Evolutionary conservation across 2,888 invertebrate genomes (phyloP).

Genomic region (Phania funesta): DNA sequence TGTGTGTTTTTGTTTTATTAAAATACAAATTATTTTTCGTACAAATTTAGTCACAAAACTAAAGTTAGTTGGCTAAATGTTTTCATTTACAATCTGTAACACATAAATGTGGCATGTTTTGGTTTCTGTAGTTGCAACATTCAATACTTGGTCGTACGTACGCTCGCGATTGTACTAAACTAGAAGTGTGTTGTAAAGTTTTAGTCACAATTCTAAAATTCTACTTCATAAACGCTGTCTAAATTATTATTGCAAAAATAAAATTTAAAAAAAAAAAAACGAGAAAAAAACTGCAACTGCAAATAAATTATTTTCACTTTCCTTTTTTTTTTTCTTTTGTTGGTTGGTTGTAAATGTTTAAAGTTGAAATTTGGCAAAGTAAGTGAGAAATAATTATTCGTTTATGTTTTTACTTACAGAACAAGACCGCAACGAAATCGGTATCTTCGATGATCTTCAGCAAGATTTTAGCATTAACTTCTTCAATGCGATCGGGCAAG

Average conservation of each 20-base stretch:
- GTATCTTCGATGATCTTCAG: slow-evolving; percentile 95
- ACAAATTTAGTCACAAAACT: slow-evolving; percentile 76
- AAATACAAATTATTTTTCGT: slow-evolving; percentile 4
- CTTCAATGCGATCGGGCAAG: slow-evolving; percentile 95
- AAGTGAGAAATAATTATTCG: slow-evolving; percentile 41
- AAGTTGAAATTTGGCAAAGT: slow-evolving; percentile 9
- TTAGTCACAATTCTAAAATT: slow-evolving; percentile 70
- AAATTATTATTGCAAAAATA: slow-evolving; percentile 30
- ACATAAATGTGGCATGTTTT: slow-evolving; percentile 28
- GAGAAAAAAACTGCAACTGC: slow-evolving; percentile 80
- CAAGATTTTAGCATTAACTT: slow-evolving; percentile 94
- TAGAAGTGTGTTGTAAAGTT: slow-evolving; percentile 40
- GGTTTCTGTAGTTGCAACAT: background rate
- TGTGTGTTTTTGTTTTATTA: slow-evolving; percentile 28
- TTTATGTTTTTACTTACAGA: slow-evolving; percentile 90
- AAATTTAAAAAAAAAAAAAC: slow-evolving; percentile 18
- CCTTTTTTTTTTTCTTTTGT: background rate
- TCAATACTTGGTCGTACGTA: background rate
- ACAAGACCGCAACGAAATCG: slow-evolving; percentile 94
- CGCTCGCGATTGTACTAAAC: background rate
- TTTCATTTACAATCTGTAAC: background rate
- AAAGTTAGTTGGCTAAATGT: slow-evolving; percentile 41
- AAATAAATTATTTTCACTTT: slow-evolving; percentile 62
- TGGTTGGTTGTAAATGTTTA: background rate
- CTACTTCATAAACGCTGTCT: slow-evolving; percentile 47